Evolutionary conservation across 2,888 invertebrate genomes (phyloP), one percentile per base, ranked within the genome.

Genomic region (Gonocerus acuteangulatus): DNA sequence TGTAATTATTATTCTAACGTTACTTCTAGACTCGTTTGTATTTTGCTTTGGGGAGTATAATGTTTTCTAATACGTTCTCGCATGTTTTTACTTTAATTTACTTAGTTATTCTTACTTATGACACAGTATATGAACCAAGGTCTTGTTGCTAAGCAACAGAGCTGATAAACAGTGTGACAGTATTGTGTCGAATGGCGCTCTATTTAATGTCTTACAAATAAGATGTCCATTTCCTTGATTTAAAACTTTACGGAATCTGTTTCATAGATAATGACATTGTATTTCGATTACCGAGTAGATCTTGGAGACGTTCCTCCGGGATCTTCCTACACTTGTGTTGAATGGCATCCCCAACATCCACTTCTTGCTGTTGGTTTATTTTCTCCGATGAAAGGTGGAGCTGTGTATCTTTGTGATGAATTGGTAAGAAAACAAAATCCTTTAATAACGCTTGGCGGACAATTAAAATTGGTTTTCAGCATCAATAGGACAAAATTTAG

Each of bases 321-420:
- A 71, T 84, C 88, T n/a, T 84, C 90, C 54, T 87, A 86, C 66
- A 86, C 88, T n/a, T 81, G 84, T 67, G 82, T 87, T 60, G 80
- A 82, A 63, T 95, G 94, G 93, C 95, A 94, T 74, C 80, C 82
- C 27, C 83, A 82, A 63, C 80, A 86, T 67, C 86, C 91, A 1
- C 75, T 94, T 36, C 76, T 95, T 51, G 94, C 93, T 18, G 84
- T 94, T 3, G 89, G 91, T 6, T 86, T 91, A 2, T 91, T 85
- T 73, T 89, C 87, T 68, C 90, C 91, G 73, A 89, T 90, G 67
- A 86, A 85, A 70, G 93, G 94, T 22, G 94, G 94, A 66, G 86
- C 87, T 67, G 87, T 94, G 2, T 87, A 86, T 39, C 83, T 95
- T 68, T 94, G 89, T 72, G 86, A 90, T 71, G 93, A 94, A 76